Evolutionary conservation across 2,888 invertebrate species (phyloP).

Genomic region (Xestobium rufovillosum): DNA sequence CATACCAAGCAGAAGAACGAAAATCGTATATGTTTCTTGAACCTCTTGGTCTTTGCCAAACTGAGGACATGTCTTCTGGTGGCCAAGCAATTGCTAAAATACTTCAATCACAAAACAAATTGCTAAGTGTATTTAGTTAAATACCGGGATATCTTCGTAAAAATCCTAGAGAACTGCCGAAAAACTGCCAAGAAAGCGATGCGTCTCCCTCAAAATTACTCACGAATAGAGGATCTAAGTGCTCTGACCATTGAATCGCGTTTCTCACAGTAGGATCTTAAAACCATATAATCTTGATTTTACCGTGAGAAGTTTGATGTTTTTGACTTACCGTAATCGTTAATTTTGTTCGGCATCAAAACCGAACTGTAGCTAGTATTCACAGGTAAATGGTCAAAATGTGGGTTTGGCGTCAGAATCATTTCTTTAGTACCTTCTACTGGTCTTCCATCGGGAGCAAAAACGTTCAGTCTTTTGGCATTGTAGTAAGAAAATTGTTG

Average conservation of each 20-base stretch:
- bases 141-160: conserved; percentile 90
- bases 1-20: conserved; percentile 90
- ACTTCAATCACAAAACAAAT: too few relatives aligned
- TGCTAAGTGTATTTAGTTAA: too few relatives aligned
- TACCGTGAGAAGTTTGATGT: background rate
- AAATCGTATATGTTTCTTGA: conserved; percentile 88
- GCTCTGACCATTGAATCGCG: conserved; percentile 92
- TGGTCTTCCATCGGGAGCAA: conserved; percentile 66
- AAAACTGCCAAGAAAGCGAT: conserved; percentile 96
- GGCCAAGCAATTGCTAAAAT: conserved; percentile 72
- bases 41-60: conserved; percentile 62
- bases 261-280: conserved; percentile 75
- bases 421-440: conserved; percentile 64
- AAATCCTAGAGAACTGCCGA: conserved; percentile 93
- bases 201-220: conserved; percentile 88
- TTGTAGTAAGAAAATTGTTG: conserved; percentile 61
- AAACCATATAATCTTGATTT: conserved; percentile 21
- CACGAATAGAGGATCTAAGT: conserved; percentile 80
- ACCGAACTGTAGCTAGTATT: conserved; percentile 82
- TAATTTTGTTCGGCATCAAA: conserved; percentile 75
- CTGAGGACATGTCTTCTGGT: conserved; percentile 55
- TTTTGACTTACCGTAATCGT: conserved; percentile 52
- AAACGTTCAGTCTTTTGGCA: conserved; percentile 73
- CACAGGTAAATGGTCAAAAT: conserved; percentile 80
- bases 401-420: conserved; percentile 66